Conservation (phyloP, 1,140 invertebrate species). For the Palaemon carinicauda region DNA sequence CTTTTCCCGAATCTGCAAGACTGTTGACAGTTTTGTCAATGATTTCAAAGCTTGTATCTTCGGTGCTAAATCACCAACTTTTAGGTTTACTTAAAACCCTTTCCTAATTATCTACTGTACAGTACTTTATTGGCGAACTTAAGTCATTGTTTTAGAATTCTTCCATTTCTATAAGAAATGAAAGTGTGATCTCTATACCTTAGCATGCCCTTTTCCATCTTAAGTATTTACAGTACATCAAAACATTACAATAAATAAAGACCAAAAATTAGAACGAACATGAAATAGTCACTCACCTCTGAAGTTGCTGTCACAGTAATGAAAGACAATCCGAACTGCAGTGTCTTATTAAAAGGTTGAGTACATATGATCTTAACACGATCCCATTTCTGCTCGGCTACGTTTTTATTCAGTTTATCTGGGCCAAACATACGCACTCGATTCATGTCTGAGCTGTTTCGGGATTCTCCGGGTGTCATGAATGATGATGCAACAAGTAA, state of each 20-base stretch:
- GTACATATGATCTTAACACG: constrained; percentile 82
- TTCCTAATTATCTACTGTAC: no score
- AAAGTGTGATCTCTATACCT: no score
- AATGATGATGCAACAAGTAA: constrained; percentile 82
- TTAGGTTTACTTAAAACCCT: no score
- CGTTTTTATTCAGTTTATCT: constrained; percentile 70
- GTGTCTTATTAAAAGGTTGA: constrained; percentile 85
- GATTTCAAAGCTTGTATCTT: no score
- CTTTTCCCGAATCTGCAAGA: no score
- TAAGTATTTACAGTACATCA: no score
- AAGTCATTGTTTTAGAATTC: no score
- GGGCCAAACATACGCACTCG: constrained; percentile 79
- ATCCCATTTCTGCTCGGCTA: constrained; percentile 80
- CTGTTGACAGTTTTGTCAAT: no score
- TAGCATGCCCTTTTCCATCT: no score
- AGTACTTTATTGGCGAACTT: no score
- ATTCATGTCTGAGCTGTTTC: constrained; percentile 73
- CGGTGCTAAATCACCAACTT: no score
- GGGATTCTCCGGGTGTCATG: constrained; percentile 79
- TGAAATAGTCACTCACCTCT: neutral
- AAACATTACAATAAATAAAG: neutral
- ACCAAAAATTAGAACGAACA: neutral
- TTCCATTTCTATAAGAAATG: no score
- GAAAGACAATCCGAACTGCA: constrained; percentile 82
- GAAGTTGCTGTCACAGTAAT: constrained; percentile 72